These are phyloP conservation scores for Tetragnatha versicolor DNA, from an alignment of 1,140 invertebrate genomes.

Conservation along the genomic window DNA sequence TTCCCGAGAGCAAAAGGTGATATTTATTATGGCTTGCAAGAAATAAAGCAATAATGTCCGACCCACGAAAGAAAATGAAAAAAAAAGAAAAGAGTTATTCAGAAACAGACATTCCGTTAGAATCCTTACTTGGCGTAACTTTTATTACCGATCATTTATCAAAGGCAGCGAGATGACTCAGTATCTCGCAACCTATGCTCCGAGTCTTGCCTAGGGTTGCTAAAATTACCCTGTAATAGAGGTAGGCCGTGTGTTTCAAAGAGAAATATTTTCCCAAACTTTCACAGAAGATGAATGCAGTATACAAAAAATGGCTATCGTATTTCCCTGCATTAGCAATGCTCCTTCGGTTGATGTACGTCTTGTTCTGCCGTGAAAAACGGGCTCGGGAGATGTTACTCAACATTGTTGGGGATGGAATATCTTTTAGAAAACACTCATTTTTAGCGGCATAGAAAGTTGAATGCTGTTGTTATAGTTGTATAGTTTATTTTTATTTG, in stretches of 20 bases:
- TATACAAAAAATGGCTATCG: slow-evolving; percentile 26
- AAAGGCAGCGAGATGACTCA: slow-evolving; percentile 18
- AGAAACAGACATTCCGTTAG: slow-evolving; percentile 39
- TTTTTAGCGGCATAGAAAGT: too few species aligned
- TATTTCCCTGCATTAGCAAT: slow-evolving; percentile 10
- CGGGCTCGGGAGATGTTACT: too few species aligned
- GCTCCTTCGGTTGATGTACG: background rate
- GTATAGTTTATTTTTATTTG: too few species aligned
- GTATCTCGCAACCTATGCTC: background rate
- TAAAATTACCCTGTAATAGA: slow-evolving; percentile 29
- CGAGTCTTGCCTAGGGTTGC: background rate
- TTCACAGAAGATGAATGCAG: slow-evolving; percentile 21
- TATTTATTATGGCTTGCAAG: slow-evolving; percentile 39
- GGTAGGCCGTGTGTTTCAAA: slow-evolving; percentile 12
- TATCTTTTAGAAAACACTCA: too few species aligned
- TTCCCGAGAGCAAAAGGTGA: slow-evolving; percentile 30
- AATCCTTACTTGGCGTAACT: slow-evolving; percentile 47
- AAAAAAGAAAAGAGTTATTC: slow-evolving; percentile 32
- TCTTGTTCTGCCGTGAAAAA: too few species aligned
- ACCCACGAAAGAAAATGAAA: slow-evolving; percentile 27
- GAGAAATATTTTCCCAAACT: slow-evolving; percentile 21
- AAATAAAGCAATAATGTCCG: slow-evolving; percentile 46
- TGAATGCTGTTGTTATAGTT: too few species aligned
- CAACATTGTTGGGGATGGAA: too few species aligned
- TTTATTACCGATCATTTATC: slow-evolving; percentile 46